Conservation (phyloP, 2,797 vertebrate genomes). For the Rhodeus uyekii region DNA sequence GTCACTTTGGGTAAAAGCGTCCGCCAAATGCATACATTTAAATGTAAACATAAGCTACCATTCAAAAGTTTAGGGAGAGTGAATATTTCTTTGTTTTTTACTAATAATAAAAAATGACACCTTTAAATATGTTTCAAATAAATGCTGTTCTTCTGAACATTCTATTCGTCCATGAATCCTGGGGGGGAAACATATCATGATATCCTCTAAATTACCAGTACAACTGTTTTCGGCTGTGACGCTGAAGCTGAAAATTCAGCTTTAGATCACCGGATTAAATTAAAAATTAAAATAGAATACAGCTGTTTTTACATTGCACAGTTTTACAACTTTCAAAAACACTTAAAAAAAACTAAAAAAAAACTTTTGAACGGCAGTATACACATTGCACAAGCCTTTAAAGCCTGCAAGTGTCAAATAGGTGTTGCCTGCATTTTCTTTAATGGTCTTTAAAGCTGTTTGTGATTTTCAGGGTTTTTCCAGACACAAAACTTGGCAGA, state of each 20-base stretch:
- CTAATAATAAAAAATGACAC: too few relatives aligned
- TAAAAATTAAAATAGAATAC: too few relatives aligned
- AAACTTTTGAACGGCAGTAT: neutral
- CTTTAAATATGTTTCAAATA: too few relatives aligned
- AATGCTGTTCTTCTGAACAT: neutral
- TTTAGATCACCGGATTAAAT: neutral
- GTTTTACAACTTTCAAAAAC: neutral
- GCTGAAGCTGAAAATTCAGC: neutral
- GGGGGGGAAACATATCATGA: too few relatives aligned
- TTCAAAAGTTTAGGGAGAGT: neutral
- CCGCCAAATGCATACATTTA: too few relatives aligned
- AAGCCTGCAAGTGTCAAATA: neutral
- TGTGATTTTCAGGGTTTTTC: neutral
- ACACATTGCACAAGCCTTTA: neutral
- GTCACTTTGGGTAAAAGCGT: too few relatives aligned
- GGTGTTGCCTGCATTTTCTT: neutral
- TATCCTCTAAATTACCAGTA: neutral
- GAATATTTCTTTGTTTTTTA: too few relatives aligned
- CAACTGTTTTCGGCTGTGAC: neutral
- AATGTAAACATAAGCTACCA: neutral
- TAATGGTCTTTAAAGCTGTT: neutral
- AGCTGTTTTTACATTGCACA: too few relatives aligned
- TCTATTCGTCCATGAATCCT: neutral
- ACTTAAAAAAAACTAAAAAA: neutral
- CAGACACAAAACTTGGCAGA: neutral